Conservation (phyloP, 2,113 vertebrate genomes). For the Macaca nemestrina region DNA sequence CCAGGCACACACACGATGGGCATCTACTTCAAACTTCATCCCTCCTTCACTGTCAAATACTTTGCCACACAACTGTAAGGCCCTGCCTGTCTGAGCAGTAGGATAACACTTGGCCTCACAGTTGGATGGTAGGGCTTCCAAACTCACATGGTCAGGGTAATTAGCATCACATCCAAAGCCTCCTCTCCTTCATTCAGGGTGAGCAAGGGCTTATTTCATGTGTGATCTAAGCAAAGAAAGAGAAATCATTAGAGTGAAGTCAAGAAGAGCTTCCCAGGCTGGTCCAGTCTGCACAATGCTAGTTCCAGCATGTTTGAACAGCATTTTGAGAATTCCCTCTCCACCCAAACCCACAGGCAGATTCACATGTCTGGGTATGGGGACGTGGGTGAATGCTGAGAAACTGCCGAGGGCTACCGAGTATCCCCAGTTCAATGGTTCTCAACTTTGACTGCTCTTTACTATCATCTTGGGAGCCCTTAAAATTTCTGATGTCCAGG, state of each 20-base stretch:
- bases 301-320: not conserved
- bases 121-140: not conserved
- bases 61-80: not conserved
- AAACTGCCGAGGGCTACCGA: not conserved
- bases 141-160: not conserved
- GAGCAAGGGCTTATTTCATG: not conserved
- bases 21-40: not conserved
- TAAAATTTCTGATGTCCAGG: not conserved
- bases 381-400: not conserved
- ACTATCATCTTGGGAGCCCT: not conserved
- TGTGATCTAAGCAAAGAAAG: too few species aligned
- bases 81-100: not conserved
- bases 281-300: not conserved
- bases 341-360: not conserved
- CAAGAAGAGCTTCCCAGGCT: not conserved
- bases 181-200: not conserved
- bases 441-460: not conserved
- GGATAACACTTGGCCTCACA: not conserved
- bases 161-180: not conserved
- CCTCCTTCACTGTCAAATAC: not conserved
- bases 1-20: not conserved
- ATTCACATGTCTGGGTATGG: not conserved
- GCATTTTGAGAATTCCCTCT: not conserved
- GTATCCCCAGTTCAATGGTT: not conserved
- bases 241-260: not conserved